These are phyloP conservation scores for Rhagonycha lutea DNA, from an alignment of 2,888 invertebrate genomes.

Conservation along the genomic window DNA sequence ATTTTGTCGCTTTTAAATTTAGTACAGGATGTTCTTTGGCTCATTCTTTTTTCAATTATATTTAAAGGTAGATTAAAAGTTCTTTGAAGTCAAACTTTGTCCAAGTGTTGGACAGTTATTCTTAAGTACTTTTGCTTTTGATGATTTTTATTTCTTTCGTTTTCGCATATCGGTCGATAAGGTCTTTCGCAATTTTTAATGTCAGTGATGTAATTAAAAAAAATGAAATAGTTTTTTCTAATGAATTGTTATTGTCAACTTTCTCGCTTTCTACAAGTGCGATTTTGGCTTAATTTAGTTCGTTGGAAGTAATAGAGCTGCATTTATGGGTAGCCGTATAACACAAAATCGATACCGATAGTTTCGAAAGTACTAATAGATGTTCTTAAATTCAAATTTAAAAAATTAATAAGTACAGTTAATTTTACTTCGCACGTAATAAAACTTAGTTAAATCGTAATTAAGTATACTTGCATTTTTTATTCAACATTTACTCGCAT, in stretches of 20 bases:
- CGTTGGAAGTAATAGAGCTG: not conserved
- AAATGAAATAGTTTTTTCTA: not conserved
- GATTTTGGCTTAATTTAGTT: not conserved
- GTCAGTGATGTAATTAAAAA: not conserved
- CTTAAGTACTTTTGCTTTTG: not conserved
- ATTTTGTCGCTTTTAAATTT: not conserved
- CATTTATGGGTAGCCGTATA: not conserved
- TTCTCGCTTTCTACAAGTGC: not conserved
- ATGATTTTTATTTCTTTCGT: not conserved
- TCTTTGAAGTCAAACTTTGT: not conserved
- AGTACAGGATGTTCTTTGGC: not conserved
- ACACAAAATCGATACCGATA: not conserved
- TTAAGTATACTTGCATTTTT: not conserved
- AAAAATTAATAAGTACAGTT: not conserved
- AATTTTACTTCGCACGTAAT: not conserved
- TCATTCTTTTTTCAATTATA: not conserved
- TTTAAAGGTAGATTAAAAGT: not conserved
- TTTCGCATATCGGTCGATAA: not conserved
- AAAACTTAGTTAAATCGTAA: not conserved
- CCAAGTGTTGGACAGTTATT: not conserved
- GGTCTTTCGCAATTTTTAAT: not conserved
- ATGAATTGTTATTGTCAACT: not conserved
- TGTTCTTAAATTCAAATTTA: not conserved
- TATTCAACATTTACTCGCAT: not conserved
- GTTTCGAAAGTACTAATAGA: not conserved